phyloP scores from a whole-genome alignment of 2,113 vertebrate genomes.

The Pluvialis apricaria region DNA sequence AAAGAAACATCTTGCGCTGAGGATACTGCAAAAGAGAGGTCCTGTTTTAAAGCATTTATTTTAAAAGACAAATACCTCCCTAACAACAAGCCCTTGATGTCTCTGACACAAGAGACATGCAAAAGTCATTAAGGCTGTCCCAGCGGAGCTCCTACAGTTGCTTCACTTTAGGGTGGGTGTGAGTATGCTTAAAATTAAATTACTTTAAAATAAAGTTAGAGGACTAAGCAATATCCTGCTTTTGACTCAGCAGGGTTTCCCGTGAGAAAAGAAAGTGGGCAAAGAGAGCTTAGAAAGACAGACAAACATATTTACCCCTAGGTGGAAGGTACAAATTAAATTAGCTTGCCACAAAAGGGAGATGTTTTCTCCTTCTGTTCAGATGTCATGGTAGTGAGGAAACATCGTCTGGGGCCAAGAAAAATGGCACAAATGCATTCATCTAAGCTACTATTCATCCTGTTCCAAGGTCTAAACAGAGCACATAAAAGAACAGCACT shows the following conservation, averaged over 20 bases:
- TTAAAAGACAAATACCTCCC: conserved; percentile 81
- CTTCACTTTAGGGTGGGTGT: conserved; percentile 80
- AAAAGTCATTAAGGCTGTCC: conserved; percentile 87
- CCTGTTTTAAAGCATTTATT: conserved; percentile 77
- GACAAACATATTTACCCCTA: conserved; percentile 99
- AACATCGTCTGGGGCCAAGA: conserved; percentile 86
- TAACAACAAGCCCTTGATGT: conserved; percentile 87
- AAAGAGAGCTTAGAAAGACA: conserved; percentile 85
- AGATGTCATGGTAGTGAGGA: conserved; percentile 99
- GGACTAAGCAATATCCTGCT: conserved; percentile 85
- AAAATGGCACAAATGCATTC: conserved; percentile 91
- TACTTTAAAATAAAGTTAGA: conserved; percentile 91
- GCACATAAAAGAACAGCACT: conserved; percentile 83
- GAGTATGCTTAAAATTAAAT: conserved; percentile 92
- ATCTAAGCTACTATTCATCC: conserved; percentile 91
- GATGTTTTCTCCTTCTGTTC: conserved; percentile 99
- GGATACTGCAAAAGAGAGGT: conserved; percentile 67
- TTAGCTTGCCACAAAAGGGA: conserved; percentile 95
- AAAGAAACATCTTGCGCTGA: conserved; percentile 50
- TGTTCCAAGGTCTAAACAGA: conserved; percentile 82
- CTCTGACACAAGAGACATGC: conserved; percentile 85
- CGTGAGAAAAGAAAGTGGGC: conserved; percentile 93
- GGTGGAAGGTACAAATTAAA: conserved; percentile 99
- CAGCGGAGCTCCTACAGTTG: conserved; percentile 79
- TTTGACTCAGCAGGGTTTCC: conserved; percentile 87